Evolutionary conservation across 2,113 vertebrate genomes (phyloP).

Genomic region (Aix galericulata): DNA sequence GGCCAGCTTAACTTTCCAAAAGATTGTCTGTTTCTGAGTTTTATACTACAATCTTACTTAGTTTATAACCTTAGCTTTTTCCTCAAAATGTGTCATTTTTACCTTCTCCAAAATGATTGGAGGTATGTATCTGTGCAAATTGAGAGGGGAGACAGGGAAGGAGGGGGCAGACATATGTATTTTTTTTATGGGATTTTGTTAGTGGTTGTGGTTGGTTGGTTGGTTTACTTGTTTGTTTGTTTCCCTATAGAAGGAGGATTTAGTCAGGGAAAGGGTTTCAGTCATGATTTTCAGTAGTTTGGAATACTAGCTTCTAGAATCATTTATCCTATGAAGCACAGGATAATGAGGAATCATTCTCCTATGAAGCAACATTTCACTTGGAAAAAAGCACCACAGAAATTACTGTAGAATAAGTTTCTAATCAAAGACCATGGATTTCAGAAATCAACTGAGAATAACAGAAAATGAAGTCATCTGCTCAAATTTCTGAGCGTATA

Average conservation of each 20-base stretch:
- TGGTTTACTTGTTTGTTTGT: not conserved
- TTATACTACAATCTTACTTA: not conserved
- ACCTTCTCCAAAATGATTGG: not conserved
- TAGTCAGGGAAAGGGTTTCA: not conserved
- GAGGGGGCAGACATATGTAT: too few species aligned
- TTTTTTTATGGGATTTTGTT: not conserved
- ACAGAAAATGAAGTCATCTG: not conserved
- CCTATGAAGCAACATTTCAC: not conserved
- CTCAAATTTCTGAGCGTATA: not conserved
- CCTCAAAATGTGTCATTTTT: not conserved
- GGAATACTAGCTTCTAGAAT: not conserved
- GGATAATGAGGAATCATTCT: not conserved
- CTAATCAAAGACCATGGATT: not conserved
- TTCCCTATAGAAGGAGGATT: not conserved
- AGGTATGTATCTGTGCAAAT: too few species aligned
- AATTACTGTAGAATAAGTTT: not conserved
- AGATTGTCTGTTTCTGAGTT: not conserved
- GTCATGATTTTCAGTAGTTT: not conserved
- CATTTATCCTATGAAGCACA: not conserved
- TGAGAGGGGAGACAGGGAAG: too few species aligned
- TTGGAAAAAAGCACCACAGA: not conserved
- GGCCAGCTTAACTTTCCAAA: not conserved
- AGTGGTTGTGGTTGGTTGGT: too few species aligned
- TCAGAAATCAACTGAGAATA: not conserved
- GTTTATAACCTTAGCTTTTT: not conserved